Conservation (phyloP, 2,888 invertebrate species). For the Allophyes oxyacanthae region DNA sequence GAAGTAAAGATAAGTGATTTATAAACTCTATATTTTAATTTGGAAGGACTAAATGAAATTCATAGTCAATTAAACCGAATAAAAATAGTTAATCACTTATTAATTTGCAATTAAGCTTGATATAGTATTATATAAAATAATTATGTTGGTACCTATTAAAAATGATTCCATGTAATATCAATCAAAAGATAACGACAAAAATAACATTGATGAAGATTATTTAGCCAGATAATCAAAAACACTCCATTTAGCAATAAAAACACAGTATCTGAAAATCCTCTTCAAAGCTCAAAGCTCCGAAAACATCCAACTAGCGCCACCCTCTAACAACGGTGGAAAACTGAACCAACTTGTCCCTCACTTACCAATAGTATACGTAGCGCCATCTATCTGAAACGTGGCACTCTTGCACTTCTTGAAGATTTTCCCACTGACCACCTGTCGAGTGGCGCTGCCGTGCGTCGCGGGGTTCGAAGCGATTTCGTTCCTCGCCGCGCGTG, state of each 20-base stretch:
- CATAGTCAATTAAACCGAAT: too few relatives aligned
- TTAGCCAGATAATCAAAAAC: neutral
- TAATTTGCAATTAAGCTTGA: too few relatives aligned
- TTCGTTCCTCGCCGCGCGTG: conserved; percentile 73
- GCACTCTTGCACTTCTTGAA: conserved; percentile 96
- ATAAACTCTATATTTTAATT: too few relatives aligned
- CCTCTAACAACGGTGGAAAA: conserved; percentile 48
- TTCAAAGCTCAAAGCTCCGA: neutral
- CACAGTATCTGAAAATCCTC: conserved; percentile 9
- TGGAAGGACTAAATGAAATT: too few relatives aligned
- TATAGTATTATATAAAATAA: too few relatives aligned
- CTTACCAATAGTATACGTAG: conserved; percentile 96
- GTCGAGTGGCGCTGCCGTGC: conserved; percentile 85
- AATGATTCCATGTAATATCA: too few relatives aligned
- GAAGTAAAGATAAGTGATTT: too few relatives aligned
- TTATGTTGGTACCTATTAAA: too few relatives aligned
- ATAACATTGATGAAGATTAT: too few relatives aligned
- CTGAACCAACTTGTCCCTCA: conserved; percentile 52
- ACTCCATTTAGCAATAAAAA: neutral
- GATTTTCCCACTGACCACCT: conserved; percentile 89
- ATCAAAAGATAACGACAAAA: too few relatives aligned
- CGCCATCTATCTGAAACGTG: conserved; percentile 95
- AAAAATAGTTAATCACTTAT: too few relatives aligned
- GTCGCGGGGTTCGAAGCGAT: conserved; percentile 83
- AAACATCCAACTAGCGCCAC: conserved; percentile 42